Evolutionary conservation across 2,888 invertebrate species (phyloP), one percentile per base, ranked within the genome.

Genomic region (Diabrotica balteata): DNA sequence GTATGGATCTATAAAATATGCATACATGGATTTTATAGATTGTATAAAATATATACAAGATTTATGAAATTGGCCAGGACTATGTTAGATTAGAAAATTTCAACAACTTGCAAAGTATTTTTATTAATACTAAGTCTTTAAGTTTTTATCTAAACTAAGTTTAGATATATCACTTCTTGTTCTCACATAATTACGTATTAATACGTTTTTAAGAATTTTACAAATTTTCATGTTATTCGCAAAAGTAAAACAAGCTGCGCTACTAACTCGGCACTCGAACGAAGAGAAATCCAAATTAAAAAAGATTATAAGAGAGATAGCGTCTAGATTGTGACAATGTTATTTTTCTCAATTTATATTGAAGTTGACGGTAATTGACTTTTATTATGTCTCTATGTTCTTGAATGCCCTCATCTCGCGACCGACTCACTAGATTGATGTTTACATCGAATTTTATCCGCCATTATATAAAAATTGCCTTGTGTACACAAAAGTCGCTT

Each of bases 261-360:
- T 47, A 47, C 47, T 47, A 47, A 47, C 8, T 47, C 10, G 4
- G 10, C 10, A 47, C 47, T 47, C 9, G 47, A 47, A 59, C 47
- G 46, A 10, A 57, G 59, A 51, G 43, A 51, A 59, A 59, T 32
- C 50, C 42, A 51, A 59, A 59, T 59, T 59, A 59, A 59, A 59
- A 47, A 47, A 59, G 49, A 59, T 47, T 45, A 45, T 59, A 59
- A 43, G 32, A 49, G 11, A 51, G 59, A 59, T 52, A 63, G 63
- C 54, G 54, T 47, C 59, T 57, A 43, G 47, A 47, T 64, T 52
- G 52, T 65, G 65, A 65, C 65, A 65, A 65, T 59, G 64, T 51
- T 58, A 65, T 65, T 65, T 53, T 53, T 65, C 59, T 65, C 59
- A 59, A 54, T 65, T 65, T 65, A 58, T 65, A 58, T 65, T 59